Conservation (phyloP, 2,113 vertebrate genomes). For the Pollimyrus isidori region DNA sequence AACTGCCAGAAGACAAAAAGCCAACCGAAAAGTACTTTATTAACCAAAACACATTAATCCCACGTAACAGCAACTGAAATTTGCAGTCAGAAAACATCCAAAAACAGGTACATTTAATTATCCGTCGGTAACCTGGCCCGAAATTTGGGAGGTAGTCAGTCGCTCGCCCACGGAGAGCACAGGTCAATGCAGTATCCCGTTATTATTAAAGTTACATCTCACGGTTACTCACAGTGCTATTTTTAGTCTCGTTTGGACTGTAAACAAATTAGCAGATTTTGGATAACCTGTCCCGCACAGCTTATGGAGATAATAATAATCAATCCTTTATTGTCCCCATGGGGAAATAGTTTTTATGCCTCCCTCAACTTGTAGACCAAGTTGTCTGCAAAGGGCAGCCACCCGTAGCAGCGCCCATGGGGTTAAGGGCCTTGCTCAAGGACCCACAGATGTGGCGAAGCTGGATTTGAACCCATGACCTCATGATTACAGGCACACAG, state of each 20-base stretch:
- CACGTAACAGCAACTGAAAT: not conserved
- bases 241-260: not conserved
- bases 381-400: too few species aligned
- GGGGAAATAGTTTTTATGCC: too few species aligned
- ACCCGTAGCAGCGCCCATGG: too few species aligned
- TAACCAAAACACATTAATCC: constrained; percentile 1
- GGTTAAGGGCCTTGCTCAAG: too few species aligned
- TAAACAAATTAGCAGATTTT: not conserved
- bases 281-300: not conserved
- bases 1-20: not conserved
- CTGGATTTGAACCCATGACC: too few species aligned
- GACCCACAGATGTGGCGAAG: too few species aligned
- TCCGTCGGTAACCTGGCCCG: not conserved
- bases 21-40: not conserved
- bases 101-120: not conserved
- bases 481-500: too few species aligned
- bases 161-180: not conserved
- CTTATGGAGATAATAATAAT: too few species aligned
- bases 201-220: not conserved
- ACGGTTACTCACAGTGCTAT: not conserved
- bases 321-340: too few species aligned
- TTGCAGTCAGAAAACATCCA: not conserved
- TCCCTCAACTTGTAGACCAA: too few species aligned
- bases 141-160: not conserved
- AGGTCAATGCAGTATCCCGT: not conserved